Conservation (phyloP, 2,888 invertebrate species). For the Lasioglossum malachurum region DNA sequence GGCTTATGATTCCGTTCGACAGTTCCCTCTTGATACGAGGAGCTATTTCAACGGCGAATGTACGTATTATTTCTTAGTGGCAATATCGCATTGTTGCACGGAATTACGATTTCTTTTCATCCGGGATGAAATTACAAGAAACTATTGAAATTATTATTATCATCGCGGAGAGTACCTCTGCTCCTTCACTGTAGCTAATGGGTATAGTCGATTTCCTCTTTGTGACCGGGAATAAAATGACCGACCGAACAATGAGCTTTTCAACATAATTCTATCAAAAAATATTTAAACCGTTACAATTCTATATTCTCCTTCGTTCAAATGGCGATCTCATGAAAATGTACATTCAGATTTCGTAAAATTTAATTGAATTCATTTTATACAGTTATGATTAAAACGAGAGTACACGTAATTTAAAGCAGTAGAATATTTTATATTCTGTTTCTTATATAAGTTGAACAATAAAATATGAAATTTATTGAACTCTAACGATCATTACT, state of each 20-base stretch:
- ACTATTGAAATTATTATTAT: background rate
- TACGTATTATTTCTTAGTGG: constrained; percentile 33
- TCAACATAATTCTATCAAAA: background rate
- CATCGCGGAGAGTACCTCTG: background rate
- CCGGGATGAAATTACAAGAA: background rate
- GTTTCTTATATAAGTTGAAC: background rate
- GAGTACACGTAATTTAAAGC: background rate
- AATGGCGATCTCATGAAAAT: background rate
- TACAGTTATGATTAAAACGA: background rate
- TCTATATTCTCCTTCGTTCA: background rate
- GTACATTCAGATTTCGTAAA: background rate
- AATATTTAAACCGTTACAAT: background rate
- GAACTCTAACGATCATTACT: too few species aligned
- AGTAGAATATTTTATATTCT: background rate
- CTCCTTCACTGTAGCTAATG: background rate
- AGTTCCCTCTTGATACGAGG: constrained; percentile 39
- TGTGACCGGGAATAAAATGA: background rate
- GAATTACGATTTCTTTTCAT: constrained; percentile 12
- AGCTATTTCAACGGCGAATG: constrained; percentile 14
- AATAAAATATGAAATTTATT: too few species aligned
- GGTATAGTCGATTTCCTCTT: background rate
- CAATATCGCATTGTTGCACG: constrained; percentile 17
- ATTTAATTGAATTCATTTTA: background rate
- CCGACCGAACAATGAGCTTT: background rate
- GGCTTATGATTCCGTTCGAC: constrained; percentile 40